Base-by-base conservation (phyloP, 2,888 invertebrate genomes). In the Caenorhabditis becei region DNA sequence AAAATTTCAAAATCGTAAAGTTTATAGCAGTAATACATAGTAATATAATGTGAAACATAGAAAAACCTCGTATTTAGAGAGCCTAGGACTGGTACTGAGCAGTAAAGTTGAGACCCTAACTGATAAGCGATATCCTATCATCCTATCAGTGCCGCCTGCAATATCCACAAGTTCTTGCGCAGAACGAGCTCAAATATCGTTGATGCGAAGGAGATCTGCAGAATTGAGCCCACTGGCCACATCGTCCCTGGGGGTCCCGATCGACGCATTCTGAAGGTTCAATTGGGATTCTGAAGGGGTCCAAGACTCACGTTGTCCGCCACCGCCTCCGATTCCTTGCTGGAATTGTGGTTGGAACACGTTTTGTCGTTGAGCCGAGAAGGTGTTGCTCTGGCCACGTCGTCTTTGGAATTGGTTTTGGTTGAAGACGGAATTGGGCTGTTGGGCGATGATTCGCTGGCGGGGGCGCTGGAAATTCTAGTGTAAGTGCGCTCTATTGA, bases 221-320 rank as follows among this genome's bases (percentile, higher is more conserved):
- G 81, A 83, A 88, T 24, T 70, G 80, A 5, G 79, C 54, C 89
- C 88, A 89, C 10, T 81, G 81, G 44, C 58, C 49, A 59, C 89
- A 89, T 14, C 85, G 67, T 16, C 72, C 74, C 37, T 78, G 82
- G 10, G 83, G 74, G 51, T 86, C 87, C 11, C 79, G 74, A 78
- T 87, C 85, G 20, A 77, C 49, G 41, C 87, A 87, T 71, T 69
- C 85, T 85, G n/a, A n/a, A n/a, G n/a, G n/a, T n/a, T n/a, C n/a
- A n/a, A n/a, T n/a, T n/a, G n/a, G n/a, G n/a, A n/a, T 44, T 56
- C 16, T 28, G 26, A 28, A 3, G 1, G 53, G n/a, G 11, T 58
- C 10, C 11, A 23, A 47, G 32, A 49, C 63, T 59, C 24, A 71
- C 78, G 65, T 66, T 61, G 66, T 18, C 56, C 77, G n/a, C 75